Base-by-base conservation (phyloP, 2,113 vertebrate species). In the Siphamia tubifer region DNA sequence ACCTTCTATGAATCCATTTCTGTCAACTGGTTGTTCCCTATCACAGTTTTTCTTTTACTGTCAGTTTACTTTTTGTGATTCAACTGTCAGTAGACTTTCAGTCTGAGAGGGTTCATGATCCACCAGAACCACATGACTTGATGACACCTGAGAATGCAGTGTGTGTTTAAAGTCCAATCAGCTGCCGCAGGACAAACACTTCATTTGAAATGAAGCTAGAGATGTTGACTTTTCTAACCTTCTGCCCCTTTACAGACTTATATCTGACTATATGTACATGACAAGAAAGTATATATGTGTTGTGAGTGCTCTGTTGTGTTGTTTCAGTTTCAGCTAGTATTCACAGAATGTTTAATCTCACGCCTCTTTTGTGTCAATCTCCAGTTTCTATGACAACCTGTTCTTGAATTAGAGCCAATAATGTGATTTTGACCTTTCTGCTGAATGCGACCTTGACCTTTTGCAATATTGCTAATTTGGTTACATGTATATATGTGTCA, bases 81-180 rank as follows among this genome's bases (percentile, higher is more conserved):
- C 48, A 27, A 23, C 76, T 68, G 68, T 86, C 82, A 70, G 67
- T 51, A 76, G 56, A 40, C 53, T 84, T 69, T 76, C 77, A 21
- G 58, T 60, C 45, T 60, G 34, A 84, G 67, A 60, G 62, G 66
- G 69, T 85, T 76, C 44, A 12, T 5, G 63, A 83, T 67, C 64
- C 9, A 19, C 15, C 34, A 68, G 79, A 71, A 68, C 17, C 27
- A 68, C 72, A 68, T 81, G 53, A 31, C 76, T 38, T 32, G 75
- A 65, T 83, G 83, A 87, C 76, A 75, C 67, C 57, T 75, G 58
- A 81, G 82, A 83, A 82, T 79, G 78, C 44, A 16, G 31, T 42
- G 74, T 69, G 69, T 77, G 77, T 73, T 80, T 73, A 62, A 64
- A 61, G 65, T 56, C 56, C 48, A 17, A 45, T 49, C 28, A 28